Base-by-base conservation (phyloP, 2,888 invertebrate species). In the Oligia fasciuncula region DNA sequence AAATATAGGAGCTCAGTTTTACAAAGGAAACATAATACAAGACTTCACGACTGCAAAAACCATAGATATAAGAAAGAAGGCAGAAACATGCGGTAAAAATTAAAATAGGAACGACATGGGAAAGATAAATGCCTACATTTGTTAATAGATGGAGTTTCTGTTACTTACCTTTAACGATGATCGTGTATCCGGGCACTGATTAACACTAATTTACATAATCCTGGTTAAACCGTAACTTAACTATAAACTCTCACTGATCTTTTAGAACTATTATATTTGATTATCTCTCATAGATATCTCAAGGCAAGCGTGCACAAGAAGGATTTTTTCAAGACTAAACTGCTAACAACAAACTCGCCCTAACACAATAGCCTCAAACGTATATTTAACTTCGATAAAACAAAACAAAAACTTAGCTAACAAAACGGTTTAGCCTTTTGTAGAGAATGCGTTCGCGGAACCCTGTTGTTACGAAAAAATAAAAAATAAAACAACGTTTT, bases 311-410 rank as follows among this genome's bases (percentile, higher is more conserved):
- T 91, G 92, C 95, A 91, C 94, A 93, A 91, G 94, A 94, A 94
- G 85, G 96, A 95, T 95, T 95, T 96, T 96, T 96, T 95, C 94
- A 84, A 94, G 95, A 97, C 96, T 97, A 96, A 96, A 95, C 93
- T 94, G 93, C 91, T 90, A 87, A 91, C 93, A 94, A 93, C 94
- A 92, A 90, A 85, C 92, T 90, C 87, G 87, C 91, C 93, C 94
- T 93, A 93, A 96, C 94, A 96, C 96, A 97, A 96, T 96, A 94
- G 95, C 93, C 91, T 90, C 92, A 93, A 95, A 95, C 96, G 94
- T 96, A 96, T 96, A 96, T 95, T 96, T 97, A 96, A 94, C 87
- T 95, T 92, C 91, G 93, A 95, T 95, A 94, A 96, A 96, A 96
- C 92, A 95, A 94, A 95, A 95, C 94, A 95, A 95, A 95, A 94